Evolutionary conservation across 2,888 invertebrate genomes (phyloP).

Genomic region (Dastarcus helophoroides): DNA sequence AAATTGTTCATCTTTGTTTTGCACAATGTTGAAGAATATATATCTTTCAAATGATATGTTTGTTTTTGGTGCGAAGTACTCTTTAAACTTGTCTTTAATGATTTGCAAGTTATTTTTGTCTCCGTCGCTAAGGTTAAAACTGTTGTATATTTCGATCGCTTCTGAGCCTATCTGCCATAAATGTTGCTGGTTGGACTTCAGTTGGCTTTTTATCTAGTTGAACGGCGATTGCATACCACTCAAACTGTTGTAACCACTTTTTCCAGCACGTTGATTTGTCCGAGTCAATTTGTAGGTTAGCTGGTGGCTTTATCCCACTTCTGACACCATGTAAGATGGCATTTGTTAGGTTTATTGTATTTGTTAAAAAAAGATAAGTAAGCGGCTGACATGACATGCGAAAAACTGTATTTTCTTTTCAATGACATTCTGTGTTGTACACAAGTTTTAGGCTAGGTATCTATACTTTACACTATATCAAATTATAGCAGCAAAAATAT

Average conservation of each 20-base stretch:
- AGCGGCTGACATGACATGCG: too few species aligned
- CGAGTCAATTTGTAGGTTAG: conserved; percentile 1
- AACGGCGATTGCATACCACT: conserved; percentile 14
- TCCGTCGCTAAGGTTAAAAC: conserved; percentile 11
- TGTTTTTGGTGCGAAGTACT: conserved; percentile 16
- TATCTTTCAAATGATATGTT: conserved; percentile 17
- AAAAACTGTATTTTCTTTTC: too few species aligned
- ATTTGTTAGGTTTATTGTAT: too few species aligned
- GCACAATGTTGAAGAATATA: conserved; percentile 17
- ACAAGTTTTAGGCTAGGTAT: too few species aligned
- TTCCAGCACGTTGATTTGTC: conserved; percentile 11
- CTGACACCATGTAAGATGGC: too few species aligned
- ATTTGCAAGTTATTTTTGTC: conserved; percentile 9
- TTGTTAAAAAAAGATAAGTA: too few species aligned
- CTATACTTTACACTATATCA: too few species aligned
- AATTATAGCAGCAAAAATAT: too few species aligned
- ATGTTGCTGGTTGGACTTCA: conserved; percentile 14
- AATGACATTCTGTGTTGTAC: too few species aligned
- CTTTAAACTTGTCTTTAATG: conserved; percentile 15
- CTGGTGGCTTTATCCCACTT: too few species aligned
- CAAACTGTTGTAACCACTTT: conserved; percentile 13
- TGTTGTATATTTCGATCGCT: conserved; percentile 12
- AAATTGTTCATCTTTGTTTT: conserved; percentile 14
- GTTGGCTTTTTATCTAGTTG: conserved; percentile 12
- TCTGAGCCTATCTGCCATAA: conserved; percentile 14